phyloP scores from a whole-genome alignment of 2,888 invertebrate species.

The Sphaerophoria rueppellii region DNA sequence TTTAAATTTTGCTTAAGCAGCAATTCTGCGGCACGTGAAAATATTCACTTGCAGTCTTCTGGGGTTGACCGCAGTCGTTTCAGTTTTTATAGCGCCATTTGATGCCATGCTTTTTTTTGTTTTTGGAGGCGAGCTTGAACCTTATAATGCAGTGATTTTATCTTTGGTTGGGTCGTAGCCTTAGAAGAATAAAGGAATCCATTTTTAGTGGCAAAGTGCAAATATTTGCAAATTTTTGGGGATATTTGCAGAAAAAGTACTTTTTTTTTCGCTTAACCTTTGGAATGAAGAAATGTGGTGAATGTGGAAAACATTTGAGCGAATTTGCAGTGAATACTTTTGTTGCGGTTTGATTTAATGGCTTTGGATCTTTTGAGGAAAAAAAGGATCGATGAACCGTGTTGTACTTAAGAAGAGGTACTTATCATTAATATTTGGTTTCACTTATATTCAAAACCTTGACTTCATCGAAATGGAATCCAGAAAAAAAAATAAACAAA shows the following conservation, averaged over 20 bases:
- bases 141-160: conserved; percentile 69
- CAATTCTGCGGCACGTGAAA: conserved; percentile 69
- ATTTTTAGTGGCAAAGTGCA: conserved; percentile 63
- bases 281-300: conserved; percentile 19
- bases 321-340: conserved; percentile 18
- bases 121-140: background rate
- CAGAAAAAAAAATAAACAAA: no score
- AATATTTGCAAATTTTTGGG: conserved; percentile 71
- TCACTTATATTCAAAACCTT: no score
- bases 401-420: no score
- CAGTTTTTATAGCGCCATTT: conserved; percentile 70
- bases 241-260: conserved; percentile 27
- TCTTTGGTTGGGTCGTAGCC: conserved; percentile 1
- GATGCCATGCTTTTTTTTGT: conserved; percentile 7
- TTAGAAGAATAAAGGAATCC: background rate
- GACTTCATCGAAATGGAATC: no score
- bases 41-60: conserved; percentile 71
- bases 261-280: conserved; percentile 11
- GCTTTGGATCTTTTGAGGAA: background rate
- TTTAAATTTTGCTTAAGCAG: conserved; percentile 72
- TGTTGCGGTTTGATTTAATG: background rate
- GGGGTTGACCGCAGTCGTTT: conserved; percentile 70
- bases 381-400: background rate
- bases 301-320: conserved; percentile 13
- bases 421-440: no score